Evolutionary conservation across 2,113 vertebrate genomes (phyloP), one percentile per base, ranked within the genome.

Genomic region (Heterotilapia buettikoferi): DNA sequence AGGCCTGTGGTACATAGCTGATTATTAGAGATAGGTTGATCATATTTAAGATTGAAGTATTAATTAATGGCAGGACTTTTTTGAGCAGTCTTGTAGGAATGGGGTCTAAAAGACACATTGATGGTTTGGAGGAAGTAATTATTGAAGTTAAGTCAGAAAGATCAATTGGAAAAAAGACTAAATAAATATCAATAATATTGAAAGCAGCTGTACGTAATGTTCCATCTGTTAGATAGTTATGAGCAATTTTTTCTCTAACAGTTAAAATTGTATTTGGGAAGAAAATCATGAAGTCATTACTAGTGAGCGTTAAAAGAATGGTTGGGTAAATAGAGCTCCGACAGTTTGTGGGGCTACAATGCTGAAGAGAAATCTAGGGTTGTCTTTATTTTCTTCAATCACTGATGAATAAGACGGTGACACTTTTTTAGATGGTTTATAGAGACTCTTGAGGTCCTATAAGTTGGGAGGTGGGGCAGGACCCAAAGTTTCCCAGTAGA

Each of bases 1-100:
- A 50, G 47, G 16, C 47, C 47, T 19, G 16, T 19, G 47, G 47
- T 19, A 19, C 16, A 50, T 1, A 19, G 47, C 16, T 0, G 18
- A 50, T 50, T 1, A 3, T 50, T 50, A 50, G 16, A 50, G 47
- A 50, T 9, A 50, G 7, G 16, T 19, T 50, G 47, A 50, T 50
- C 16, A 50, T 50, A 50, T 50, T 50, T 50, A 50, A 50, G 7
- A 50, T 50, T 0, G 4, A 50, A 50, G 4, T 0, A 1, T 9
- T 50, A 50, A 19, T 52, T 19, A 9, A 52, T 50, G 18, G 18
- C 2, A 52, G 47, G 7, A 50, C 47, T 9, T 52, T 1, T 52
- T 52, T 3, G 47, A 52, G 47, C 47, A 52, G 8, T 9, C 0
- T 52, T 52, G 50, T 9, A 52, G 50, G 50, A 52, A n/a, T 52